phyloP scores from a whole-genome alignment of 1,140 invertebrate species.

The Caenorhabditis inopinata region DNA sequence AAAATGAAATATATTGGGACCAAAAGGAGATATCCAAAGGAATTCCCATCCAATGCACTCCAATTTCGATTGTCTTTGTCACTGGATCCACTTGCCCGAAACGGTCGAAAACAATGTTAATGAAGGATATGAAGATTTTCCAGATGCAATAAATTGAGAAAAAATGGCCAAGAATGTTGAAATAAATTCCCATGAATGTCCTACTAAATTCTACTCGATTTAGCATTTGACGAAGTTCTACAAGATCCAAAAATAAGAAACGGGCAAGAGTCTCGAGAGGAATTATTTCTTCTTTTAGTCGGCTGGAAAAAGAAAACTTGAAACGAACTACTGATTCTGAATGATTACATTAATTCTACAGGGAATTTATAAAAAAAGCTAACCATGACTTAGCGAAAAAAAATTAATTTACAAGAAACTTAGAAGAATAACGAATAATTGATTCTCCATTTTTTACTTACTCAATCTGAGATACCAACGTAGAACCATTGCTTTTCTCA shows the following conservation, averaged over 20 bases:
- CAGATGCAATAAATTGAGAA: constrained; percentile 97
- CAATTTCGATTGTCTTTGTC: constrained; percentile 91
- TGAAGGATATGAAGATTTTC: constrained; percentile 89
- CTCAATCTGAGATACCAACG: constrained; percentile 13
- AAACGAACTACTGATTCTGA: too few relatives aligned
- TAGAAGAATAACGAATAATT: too few relatives aligned
- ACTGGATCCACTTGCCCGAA: constrained; percentile 81
- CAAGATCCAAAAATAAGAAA: constrained; percentile 91
- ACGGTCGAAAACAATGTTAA: constrained; percentile 95
- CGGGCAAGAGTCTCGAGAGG: constrained; percentile 86
- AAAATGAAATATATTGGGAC: constrained; percentile 97
- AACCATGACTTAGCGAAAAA: too few relatives aligned
- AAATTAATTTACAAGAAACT: too few relatives aligned
- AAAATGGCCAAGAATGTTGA: constrained; percentile 97
- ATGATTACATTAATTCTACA: too few relatives aligned
- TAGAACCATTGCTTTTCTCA: neutral
- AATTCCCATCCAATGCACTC: constrained; percentile 92
- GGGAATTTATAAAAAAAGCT: too few relatives aligned
- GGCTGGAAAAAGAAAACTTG: neutral
- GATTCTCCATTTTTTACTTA: neutral
- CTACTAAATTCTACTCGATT: constrained; percentile 80
- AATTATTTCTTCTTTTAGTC: constrained; percentile 75
- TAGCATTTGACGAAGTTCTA: constrained; percentile 84
- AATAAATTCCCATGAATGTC: constrained; percentile 96
- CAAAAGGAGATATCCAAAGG: constrained; percentile 94